These are phyloP conservation scores for Scaptodrosophila latifasciaeformis DNA, from an alignment of 2,888 invertebrate genomes.

Conservation along the genomic window DNA sequence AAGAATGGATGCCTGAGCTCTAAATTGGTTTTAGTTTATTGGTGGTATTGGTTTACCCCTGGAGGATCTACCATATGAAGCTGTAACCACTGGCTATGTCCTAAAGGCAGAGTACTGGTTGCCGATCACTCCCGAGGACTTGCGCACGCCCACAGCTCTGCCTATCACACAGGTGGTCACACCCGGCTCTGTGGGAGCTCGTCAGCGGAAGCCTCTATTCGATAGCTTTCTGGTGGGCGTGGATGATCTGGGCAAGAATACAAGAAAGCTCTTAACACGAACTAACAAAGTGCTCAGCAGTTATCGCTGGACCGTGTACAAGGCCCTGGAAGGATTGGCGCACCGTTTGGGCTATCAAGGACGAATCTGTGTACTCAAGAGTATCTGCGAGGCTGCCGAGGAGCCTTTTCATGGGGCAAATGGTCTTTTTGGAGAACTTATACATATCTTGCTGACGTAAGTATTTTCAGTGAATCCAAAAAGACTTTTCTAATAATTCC, in stretches of 20 bases:
- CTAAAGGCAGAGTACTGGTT: conserved; percentile 71
- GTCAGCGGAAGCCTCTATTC: conserved; percentile 43
- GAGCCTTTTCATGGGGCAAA: conserved; percentile 82
- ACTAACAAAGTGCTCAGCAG: conserved; percentile 55
- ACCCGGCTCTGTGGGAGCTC: conserved; percentile 38
- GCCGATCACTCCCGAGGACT: conserved; percentile 55
- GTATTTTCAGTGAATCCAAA: conserved; percentile 65
- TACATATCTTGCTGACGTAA: conserved; percentile 86
- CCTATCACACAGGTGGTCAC: conserved; percentile 50
- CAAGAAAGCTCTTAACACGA: conserved; percentile 40
- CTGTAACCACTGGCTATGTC: conserved; percentile 72
- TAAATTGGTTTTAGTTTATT: conserved; percentile 65
- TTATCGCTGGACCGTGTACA: conserved; percentile 71
- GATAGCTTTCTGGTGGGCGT: conserved; percentile 54
- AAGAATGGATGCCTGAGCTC: neutral
- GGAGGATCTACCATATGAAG: conserved; percentile 66
- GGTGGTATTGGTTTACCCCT: conserved; percentile 73
- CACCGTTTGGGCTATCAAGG: conserved; percentile 81
- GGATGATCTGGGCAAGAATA: conserved; percentile 49
- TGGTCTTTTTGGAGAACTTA: conserved; percentile 84
- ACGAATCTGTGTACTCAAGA: conserved; percentile 83
- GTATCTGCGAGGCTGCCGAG: conserved; percentile 86
- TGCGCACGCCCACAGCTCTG: conserved; percentile 47
- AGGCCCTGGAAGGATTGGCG: conserved; percentile 65
- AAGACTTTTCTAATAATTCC: neutral